These are phyloP conservation scores for Thalassaphorura encarpata DNA, from an alignment of 1,140 invertebrate genomes.

Conservation along the genomic window DNA sequence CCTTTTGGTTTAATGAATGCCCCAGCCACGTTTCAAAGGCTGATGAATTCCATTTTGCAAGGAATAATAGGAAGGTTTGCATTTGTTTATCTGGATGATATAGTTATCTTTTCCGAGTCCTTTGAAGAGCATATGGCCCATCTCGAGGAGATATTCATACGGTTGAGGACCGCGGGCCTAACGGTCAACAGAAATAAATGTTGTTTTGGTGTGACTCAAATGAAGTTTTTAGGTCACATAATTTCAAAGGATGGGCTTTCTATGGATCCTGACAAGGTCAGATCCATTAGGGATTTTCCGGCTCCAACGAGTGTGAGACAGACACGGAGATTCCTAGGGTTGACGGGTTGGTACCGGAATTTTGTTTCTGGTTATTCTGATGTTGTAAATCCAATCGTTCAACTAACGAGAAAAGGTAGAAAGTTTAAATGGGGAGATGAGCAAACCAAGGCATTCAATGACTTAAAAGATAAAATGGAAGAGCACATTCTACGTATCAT, in stretches of 20 bases:
- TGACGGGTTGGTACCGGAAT: slow-evolving; percentile 35
- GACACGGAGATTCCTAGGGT: slow-evolving; percentile 34
- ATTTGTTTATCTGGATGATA: slow-evolving; percentile 45
- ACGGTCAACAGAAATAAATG: slow-evolving; percentile 33
- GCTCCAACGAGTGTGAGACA: slow-evolving; percentile 32
- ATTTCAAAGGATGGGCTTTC: slow-evolving; percentile 35
- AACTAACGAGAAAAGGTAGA: slow-evolving; percentile 12
- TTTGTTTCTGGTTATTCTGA: slow-evolving; percentile 34
- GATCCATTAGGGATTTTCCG: slow-evolving; percentile 34
- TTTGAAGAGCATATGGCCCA: slow-evolving; percentile 34
- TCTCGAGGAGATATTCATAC: slow-evolving; percentile 12
- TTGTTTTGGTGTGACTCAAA: slow-evolving; percentile 27
- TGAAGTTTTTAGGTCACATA: slow-evolving; percentile 36
- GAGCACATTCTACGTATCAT: no score
- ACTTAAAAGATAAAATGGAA: slow-evolving; percentile 19
- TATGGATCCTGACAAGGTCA: slow-evolving; percentile 34
- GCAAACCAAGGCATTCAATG: neutral
- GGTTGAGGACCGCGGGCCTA: slow-evolving; percentile 16
- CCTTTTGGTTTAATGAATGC: slow-evolving; percentile 42
- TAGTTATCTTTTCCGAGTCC: slow-evolving; percentile 39
- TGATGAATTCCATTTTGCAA: slow-evolving; percentile 41
- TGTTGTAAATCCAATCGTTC: slow-evolving; percentile 32
- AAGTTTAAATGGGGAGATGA: slow-evolving; percentile 8
- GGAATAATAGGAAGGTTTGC: slow-evolving; percentile 34
- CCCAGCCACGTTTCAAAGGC: slow-evolving; percentile 42